Percentiles rank a stretch among this genome's conserved stretches.
These are phyloP conservation scores for Perdita meconis DNA, from an alignment of 2,888 invertebrate species.

Conservation along the genomic window DNA sequence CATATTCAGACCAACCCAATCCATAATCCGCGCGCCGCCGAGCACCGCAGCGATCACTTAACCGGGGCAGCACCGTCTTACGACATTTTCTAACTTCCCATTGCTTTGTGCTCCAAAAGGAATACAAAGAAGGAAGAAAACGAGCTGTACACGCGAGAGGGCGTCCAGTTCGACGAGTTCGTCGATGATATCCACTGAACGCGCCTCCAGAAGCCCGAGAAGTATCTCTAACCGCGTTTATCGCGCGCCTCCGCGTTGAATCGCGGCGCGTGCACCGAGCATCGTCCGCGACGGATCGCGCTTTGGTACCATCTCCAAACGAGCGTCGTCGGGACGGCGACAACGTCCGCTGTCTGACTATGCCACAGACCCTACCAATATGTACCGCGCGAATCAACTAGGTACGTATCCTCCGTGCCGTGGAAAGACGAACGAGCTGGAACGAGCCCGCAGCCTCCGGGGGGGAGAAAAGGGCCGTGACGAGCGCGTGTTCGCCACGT, in stretches of 20 bases:
- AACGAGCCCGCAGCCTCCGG: not conserved
- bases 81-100: no score
- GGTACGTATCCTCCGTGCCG: conserved; percentile 73
- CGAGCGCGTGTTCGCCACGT: conserved; percentile 54
- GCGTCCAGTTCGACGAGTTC: no score
- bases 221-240: not conserved
- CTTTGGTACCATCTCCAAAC: not conserved
- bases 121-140: no score
- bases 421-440: not conserved
- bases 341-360: conserved; percentile 80
- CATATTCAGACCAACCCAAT: no score
- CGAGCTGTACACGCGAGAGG: no score
- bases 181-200: not conserved
- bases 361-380: conserved; percentile 79
- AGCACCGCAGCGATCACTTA: no score
- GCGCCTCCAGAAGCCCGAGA: not conserved
- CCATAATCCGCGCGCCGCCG: no score
- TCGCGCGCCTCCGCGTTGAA: not conserved
- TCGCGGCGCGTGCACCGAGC: not conserved
- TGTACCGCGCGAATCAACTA: conserved; percentile 82
- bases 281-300: no score
- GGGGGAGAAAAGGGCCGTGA: not conserved
- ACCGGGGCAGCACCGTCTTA: no score
- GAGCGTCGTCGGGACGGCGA: not conserved
- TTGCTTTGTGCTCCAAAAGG: no score